Evolutionary conservation across 37 sponge, comb jelly and placozoan species (phyloP).

Genomic region (Agelas oroides): DNA sequence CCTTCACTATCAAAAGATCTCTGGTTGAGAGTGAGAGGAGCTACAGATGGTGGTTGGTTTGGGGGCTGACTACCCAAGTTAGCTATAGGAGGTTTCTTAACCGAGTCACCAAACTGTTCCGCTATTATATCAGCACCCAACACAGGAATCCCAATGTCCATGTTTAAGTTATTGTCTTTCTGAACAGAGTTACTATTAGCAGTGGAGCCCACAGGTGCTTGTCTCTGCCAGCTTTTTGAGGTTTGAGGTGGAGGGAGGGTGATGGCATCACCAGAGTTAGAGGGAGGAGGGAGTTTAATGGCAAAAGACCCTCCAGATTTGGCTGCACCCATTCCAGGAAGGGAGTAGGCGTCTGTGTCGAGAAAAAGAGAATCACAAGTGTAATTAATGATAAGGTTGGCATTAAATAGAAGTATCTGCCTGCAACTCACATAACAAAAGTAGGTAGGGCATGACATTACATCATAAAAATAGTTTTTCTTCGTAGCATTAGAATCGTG

Average conservation of each 20-base stretch:
- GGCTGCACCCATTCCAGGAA: not conserved
- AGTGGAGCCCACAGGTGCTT: not conserved
- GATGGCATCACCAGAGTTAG: constrained; percentile 21
- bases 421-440: too few relatives aligned
- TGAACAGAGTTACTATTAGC: not conserved
- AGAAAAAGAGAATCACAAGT: not conserved
- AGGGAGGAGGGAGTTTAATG: not conserved
- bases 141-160: constrained; percentile 31
- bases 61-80: too few relatives aligned
- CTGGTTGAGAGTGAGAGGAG: too few relatives aligned
- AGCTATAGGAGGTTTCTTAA: too few relatives aligned
- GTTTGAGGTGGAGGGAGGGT: constrained; percentile 52
- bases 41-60: too few relatives aligned
- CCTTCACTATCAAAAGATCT: too few relatives aligned
- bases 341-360: not conserved
- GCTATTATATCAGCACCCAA: constrained; percentile 74
- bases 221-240: not conserved
- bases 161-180: not conserved
- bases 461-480: too few relatives aligned
- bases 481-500: too few relatives aligned
- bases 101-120: constrained; percentile 33
- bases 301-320: not conserved
- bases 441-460: too few relatives aligned
- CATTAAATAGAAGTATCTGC: too few relatives aligned
- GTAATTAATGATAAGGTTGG: too few relatives aligned